These are phyloP conservation scores for Tachysurus vachellii DNA, from an alignment of 2,113 vertebrate genomes.

Conservation along the genomic window DNA sequence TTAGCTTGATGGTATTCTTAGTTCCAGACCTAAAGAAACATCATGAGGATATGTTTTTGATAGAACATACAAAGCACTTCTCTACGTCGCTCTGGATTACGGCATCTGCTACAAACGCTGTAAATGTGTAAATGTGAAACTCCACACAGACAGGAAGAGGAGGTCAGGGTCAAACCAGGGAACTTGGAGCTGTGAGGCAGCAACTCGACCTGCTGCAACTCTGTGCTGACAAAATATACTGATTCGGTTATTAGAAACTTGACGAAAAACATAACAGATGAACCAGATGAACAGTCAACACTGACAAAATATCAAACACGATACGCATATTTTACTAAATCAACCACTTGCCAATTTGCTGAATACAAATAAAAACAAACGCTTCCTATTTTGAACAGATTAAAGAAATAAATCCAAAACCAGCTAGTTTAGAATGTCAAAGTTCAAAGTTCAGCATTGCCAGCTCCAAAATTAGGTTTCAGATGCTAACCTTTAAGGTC, in stretches of 20 bases:
- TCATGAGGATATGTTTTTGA: background rate
- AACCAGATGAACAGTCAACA: background rate
- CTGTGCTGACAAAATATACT: background rate
- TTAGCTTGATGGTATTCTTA: background rate
- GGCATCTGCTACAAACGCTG: background rate
- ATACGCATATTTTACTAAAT: background rate
- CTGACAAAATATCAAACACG: background rate
- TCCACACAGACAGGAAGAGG: background rate
- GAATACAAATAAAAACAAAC: background rate
- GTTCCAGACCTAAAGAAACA: background rate
- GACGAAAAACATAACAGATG: background rate
- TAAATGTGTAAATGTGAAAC: background rate
- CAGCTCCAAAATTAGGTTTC: constrained; percentile 72
- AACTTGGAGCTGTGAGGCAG: background rate
- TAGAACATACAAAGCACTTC: background rate
- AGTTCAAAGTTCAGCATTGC: constrained; percentile 63
- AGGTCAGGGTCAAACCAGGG: constrained; percentile 5
- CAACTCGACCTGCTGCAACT: background rate
- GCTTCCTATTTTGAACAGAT: constrained; percentile 46
- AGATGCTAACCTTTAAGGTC: constrained; percentile 62
- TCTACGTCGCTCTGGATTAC: background rate
- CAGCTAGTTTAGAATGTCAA: constrained; percentile 66
- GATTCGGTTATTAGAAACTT: background rate
- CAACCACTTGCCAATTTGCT: background rate
- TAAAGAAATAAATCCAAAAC: constrained; percentile 70